These are phyloP conservation scores for Agelas oroides DNA, from an alignment of 37 sponge, comb jelly and placozoan species.

Conservation along the genomic window DNA sequence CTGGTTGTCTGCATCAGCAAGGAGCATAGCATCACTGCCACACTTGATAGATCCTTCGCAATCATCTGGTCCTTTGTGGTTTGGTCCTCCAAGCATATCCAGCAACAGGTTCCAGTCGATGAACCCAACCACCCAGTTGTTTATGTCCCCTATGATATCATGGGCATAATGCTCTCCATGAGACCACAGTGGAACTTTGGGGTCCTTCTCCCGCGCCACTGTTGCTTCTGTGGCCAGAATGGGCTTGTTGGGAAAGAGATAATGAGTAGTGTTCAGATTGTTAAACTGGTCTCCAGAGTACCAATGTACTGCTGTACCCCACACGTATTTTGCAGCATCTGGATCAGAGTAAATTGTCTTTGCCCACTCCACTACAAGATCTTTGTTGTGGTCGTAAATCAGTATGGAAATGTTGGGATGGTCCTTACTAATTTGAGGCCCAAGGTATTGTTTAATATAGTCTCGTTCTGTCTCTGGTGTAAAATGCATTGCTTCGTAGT, in stretches of 20 bases:
- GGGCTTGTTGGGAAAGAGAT: conserved; percentile 63
- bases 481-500: conserved; percentile 79
- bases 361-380: conserved; percentile 85
- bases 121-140: conserved; percentile 90
- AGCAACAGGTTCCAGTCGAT: conserved; percentile 89
- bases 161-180: conserved; percentile 88
- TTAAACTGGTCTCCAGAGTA: conserved; percentile 77
- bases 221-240: conserved; percentile 89
- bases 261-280: conserved; percentile 75
- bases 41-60: conserved; percentile 74
- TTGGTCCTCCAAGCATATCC: conserved; percentile 76
- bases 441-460: conserved; percentile 65
- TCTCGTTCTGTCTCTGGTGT: conserved; percentile 79
- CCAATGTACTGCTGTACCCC: conserved; percentile 89
- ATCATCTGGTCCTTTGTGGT: conserved; percentile 75
- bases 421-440: conserved; percentile 56
- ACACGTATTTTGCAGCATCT: conserved; percentile 77
- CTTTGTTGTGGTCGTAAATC: conserved; percentile 85
- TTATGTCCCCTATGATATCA: conserved; percentile 86
- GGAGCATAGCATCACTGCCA: conserved; percentile 78
- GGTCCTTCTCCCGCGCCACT: conserved; percentile 68
- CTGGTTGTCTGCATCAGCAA: conserved; percentile 74
- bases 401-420: conserved; percentile 77
- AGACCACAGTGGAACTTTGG: conserved; percentile 61
- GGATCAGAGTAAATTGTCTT: conserved; percentile 74